These are phyloP conservation scores for Bhutanitis thaidina DNA, from an alignment of 2,888 invertebrate species.

Conservation along the genomic window DNA sequence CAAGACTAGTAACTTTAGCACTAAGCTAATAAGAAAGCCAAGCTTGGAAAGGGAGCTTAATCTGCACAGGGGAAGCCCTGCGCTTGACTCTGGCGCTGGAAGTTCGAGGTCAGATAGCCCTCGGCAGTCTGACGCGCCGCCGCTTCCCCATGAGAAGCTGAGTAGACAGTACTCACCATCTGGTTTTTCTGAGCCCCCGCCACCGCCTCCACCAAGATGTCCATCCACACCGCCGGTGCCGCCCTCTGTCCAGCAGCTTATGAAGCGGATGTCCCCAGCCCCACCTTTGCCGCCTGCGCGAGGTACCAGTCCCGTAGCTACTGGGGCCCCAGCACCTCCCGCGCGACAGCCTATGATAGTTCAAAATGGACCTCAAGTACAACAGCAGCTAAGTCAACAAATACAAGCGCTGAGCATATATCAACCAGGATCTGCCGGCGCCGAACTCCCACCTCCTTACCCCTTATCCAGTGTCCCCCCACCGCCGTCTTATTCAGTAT, in stretches of 20 bases:
- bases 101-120: conserved; percentile 95
- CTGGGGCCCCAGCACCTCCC: conserved; percentile 78
- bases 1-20: conserved; percentile 78
- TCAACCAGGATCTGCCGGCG: conserved; percentile 79
- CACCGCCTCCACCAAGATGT: conserved; percentile 87
- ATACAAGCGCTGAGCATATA: conserved; percentile 92
- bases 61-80: conserved; percentile 90
- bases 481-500: conserved; percentile 91
- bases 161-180: conserved; percentile 87
- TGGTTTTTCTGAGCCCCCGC: conserved; percentile 82
- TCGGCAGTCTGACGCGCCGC: conserved; percentile 81
- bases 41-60: conserved; percentile 92
- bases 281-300: conserved; percentile 82
- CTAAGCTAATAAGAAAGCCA: conserved; percentile 91
- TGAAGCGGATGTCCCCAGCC: conserved; percentile 83
- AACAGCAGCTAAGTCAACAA: conserved; percentile 92
- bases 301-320: conserved; percentile 87
- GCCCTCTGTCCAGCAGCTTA: conserved; percentile 78
- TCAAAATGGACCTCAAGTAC: conserved; percentile 88
- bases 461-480: conserved; percentile 83
- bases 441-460: conserved; percentile 85
- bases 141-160: conserved; percentile 82
- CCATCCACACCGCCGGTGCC: conserved; percentile 85
- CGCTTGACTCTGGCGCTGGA: conserved; percentile 92
- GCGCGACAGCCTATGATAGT: conserved; percentile 89